Evolutionary conservation across 2,888 invertebrate species (phyloP).

Genomic region (Zeuzera pyrina): DNA sequence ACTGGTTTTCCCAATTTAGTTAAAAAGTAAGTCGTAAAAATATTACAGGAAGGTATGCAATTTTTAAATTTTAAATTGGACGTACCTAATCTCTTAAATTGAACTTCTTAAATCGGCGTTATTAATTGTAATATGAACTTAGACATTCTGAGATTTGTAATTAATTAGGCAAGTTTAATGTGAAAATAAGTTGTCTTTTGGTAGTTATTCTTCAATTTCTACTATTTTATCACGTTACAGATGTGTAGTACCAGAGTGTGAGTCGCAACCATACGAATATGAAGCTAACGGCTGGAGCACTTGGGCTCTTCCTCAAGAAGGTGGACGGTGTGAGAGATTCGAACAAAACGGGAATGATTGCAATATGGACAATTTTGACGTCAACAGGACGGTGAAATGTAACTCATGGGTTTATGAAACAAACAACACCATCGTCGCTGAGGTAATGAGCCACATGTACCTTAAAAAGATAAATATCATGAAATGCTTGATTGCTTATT

Average conservation of each 20-base stretch:
- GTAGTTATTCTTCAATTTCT: neutral
- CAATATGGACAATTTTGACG: slow-evolving; percentile 32
- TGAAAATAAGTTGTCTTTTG: neutral
- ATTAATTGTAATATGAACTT: too few species aligned
- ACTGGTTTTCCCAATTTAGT: too few species aligned
- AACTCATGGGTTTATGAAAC: slow-evolving; percentile 45
- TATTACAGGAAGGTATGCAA: too few species aligned
- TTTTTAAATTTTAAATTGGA: too few species aligned
- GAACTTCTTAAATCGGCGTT: too few species aligned
- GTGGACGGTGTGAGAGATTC: slow-evolving; percentile 37
- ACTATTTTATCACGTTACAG: slow-evolving; percentile 27
- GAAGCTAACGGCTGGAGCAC: slow-evolving; percentile 38
- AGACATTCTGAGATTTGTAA: too few species aligned
- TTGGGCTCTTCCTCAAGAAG: slow-evolving; percentile 44
- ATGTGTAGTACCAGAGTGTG: slow-evolving; percentile 60
- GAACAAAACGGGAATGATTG: slow-evolving; percentile 30
- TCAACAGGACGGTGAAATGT: slow-evolving; percentile 35
- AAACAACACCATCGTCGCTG: slow-evolving; percentile 45
- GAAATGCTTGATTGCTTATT: too few species aligned
- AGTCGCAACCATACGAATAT: slow-evolving; percentile 31
- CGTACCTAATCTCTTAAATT: too few species aligned
- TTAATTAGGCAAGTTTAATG: too few species aligned
- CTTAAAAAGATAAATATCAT: too few species aligned
- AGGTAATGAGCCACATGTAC: slow-evolving; percentile 36
- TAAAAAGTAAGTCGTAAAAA: too few species aligned